Conservation (phyloP, 2,113 vertebrate genomes). For the Silurus meridionalis region DNA sequence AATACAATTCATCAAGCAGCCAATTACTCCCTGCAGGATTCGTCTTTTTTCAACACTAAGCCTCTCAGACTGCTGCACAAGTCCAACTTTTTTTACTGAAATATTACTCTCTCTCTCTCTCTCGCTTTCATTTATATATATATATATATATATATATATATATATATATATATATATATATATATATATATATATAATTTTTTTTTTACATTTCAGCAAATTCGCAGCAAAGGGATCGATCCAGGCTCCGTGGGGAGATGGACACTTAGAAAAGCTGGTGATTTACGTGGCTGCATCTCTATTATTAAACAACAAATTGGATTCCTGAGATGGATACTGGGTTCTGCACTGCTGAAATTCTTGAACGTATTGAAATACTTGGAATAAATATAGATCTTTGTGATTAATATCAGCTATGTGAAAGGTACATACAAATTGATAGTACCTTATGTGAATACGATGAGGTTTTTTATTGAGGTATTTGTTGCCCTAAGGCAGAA, state of each 20-base stretch:
- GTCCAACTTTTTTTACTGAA: slow-evolving; percentile 7
- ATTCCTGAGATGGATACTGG: slow-evolving; percentile 39
- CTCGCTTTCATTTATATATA: too few species aligned
- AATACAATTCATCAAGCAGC: slow-evolving; percentile 61
- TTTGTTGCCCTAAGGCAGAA: not conserved
- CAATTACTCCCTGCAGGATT: slow-evolving; percentile 56
- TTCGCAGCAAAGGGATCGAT: not conserved
- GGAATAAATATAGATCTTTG: not conserved
- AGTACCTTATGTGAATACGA: not conserved
- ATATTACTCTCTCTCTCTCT: not conserved
- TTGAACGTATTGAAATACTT: not conserved
- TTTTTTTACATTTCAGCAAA: slow-evolving; percentile 5
- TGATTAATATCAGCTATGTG: not conserved
- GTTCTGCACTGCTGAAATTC: not conserved
- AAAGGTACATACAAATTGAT: not conserved
- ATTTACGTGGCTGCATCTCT: not conserved
- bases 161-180: too few species aligned
- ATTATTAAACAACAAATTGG: slow-evolving; percentile 65
- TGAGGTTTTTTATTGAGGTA: not conserved
- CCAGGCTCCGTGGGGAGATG: not conserved
- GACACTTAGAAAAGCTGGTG: not conserved
- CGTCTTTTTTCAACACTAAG: slow-evolving; percentile 55
- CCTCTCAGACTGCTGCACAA: slow-evolving; percentile 26
- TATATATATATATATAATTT: too few species aligned
- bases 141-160: too few species aligned